Evolutionary conservation across 2,113 vertebrate genomes (phyloP), one percentile per base, ranked within the genome.

Genomic region (Elanoides forficatus): DNA sequence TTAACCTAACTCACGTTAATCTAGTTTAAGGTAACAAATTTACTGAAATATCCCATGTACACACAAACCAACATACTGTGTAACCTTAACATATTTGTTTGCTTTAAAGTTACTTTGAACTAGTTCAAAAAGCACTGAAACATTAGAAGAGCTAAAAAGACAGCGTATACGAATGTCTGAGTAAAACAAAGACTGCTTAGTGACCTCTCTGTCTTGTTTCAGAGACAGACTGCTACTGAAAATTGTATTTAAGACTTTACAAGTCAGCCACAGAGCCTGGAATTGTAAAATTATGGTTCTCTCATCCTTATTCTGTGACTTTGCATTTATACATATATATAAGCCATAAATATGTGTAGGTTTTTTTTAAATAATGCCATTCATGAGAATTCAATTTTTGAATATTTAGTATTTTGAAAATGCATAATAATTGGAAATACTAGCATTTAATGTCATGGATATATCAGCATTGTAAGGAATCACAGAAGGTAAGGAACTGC

Each of bases 301-400:
- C n/a, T 72, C 34, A 40, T 34, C 19, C 15, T 56, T 12, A 1
- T 13, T 38, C 42, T 0, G 43, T n/a, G 50, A 52, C 16, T 30
- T 25, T 9, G 36, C 30, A 13, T 8, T 42, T 70, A 10, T 9
- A 27, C 5, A 6, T 22, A 60, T 45, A 60, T 79, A 79, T 20
- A 70, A 62, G 20, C 17, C 7, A 59, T 13, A 56, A 55, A 25
- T 17, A 76, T 0, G 2, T 7, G 16, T 9, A 30, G 11, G 4
- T 30, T 38, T 26, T 26, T 50, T 81, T 34, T 1, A 3, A 11
- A 75, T 47, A 63, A 45, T 5, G 3, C 6, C 38, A 34, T 34
- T 22, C 29, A 29, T 3, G 0, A 55, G 20, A 65, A 73, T 20
- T 55, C 4, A 0, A 13, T 27, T 63, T 58, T 8, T 8, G 29